Base-by-base conservation (phyloP, 2,113 vertebrate species). In the Ramphastos sulfuratus region DNA sequence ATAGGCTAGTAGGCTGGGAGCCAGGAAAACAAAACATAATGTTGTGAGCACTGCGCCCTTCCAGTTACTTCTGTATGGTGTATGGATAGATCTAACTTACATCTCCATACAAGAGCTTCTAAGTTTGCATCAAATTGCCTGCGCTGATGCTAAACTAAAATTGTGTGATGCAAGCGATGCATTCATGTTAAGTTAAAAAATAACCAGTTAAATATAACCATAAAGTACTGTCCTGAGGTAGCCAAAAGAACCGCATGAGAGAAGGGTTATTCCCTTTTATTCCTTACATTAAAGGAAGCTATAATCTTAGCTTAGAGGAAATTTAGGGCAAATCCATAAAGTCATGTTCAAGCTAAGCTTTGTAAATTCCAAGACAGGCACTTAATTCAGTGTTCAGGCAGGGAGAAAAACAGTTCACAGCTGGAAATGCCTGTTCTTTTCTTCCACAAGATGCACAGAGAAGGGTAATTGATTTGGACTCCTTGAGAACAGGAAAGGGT, bases 361-460 rank as follows among this genome's bases (percentile, higher is more conserved):
- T 94, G 79, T 92, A 92, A 89, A 93, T 95, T 92, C 73, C n/a
- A 85, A 61, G 82, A 74, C 84, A 80, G 61, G 23, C 48, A 73
- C 70, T 92, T 92, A 81, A 81, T 91, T 95, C 48, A 66, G 39
- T 90, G 70, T 77, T 92, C 86, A 95, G 93, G 76, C 82, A 85
- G 73, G 87, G 90, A 90, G 92, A 76, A 94, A 92, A 95, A 42
- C 31, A 82, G 59, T 71, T 91, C 87, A 91, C 89, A 95, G 96
- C 93, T 96, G 89, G 95, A 95, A 91, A 30, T 93, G 84, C 66
- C 83, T 92, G 83, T 75, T 94, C 90, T 86, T 81, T 83, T 93
- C 80, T 90, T 93, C 82, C 79, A 85, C 14, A 0, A 91, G 85
- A 76, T 81, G 71, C 56, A 80, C 66, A 77, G 84, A 67, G 72